These are phyloP conservation scores for Myathropa florea DNA, from an alignment of 2,888 invertebrate species.

Conservation along the genomic window DNA sequence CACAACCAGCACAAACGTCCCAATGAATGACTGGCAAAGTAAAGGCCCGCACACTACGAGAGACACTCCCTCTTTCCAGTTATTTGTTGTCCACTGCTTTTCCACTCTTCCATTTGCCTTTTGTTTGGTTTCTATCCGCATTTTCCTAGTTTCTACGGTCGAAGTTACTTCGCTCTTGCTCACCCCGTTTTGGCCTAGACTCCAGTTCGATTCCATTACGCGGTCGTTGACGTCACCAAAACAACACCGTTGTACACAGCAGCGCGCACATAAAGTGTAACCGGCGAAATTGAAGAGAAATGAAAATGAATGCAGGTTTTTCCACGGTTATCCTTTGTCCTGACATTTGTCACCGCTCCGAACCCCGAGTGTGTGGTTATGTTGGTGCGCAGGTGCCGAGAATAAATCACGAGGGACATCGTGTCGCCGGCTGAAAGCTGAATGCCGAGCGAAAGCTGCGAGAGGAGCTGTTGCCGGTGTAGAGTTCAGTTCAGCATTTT, in stretches of 20 bases:
- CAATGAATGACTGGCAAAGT: constrained; percentile 49
- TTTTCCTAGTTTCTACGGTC: constrained; percentile 37
- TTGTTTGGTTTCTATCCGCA: constrained; percentile 60
- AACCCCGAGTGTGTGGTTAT: neutral
- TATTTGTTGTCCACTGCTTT: constrained; percentile 27
- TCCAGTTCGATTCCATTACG: constrained; percentile 51
- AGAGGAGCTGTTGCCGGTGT: neutral
- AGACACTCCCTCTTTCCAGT: constrained; percentile 60
- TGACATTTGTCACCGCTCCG: constrained; percentile 42
- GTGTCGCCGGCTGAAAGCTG: neutral
- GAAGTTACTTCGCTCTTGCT: neutral
- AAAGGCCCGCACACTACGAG: constrained; percentile 21
- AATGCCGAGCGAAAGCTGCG: neutral
- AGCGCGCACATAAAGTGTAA: constrained; percentile 40
- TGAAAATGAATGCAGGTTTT: constrained; percentile 57
- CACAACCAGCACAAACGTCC: constrained; percentile 4
- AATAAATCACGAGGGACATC: neutral
- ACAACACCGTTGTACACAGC: constrained; percentile 14
- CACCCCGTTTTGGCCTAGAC: neutral
- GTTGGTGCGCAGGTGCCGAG: constrained; percentile 40
- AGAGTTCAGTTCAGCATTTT: neutral
- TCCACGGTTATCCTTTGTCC: constrained; percentile 46
- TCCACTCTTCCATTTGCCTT: constrained; percentile 34
- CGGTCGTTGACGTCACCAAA: constrained; percentile 68
- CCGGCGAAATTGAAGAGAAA: constrained; percentile 65